phyloP scores from a whole-genome alignment of 2,888 invertebrate genomes.

The Unio pictorum region DNA sequence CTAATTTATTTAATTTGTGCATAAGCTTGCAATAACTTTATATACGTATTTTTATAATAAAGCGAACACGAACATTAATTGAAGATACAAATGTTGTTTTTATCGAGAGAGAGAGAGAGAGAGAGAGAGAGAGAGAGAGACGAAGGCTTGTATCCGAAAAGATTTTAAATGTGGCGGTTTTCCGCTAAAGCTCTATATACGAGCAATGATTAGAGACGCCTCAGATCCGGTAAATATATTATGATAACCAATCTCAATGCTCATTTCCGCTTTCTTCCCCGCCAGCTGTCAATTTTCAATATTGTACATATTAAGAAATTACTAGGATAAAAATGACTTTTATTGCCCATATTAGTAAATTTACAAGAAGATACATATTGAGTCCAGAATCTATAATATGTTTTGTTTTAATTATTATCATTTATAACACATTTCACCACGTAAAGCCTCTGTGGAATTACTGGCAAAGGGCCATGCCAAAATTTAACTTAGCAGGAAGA shows the following conservation, averaged over 20 bases:
- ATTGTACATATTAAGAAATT: background rate
- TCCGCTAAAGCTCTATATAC: background rate
- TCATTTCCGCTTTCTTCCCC: background rate
- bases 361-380: slow-evolving; percentile 50
- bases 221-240: background rate
- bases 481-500: slow-evolving; percentile 32
- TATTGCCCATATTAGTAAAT: slow-evolving; percentile 38
- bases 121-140: background rate
- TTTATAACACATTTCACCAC: slow-evolving; percentile 54
- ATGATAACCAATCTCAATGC: too few relatives aligned
- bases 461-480: slow-evolving; percentile 24
- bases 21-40: too few relatives aligned
- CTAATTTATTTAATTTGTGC: too few relatives aligned
- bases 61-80: too few relatives aligned
- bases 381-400: slow-evolving; percentile 55
- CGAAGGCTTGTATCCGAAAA: background rate
- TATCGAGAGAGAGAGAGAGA: background rate
- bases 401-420: slow-evolving; percentile 40
- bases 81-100: too few relatives aligned
- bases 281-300: slow-evolving; percentile 6
- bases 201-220: background rate
- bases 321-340: slow-evolving; percentile 35
- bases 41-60: too few relatives aligned
- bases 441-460: slow-evolving; percentile 51
- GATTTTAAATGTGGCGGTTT: background rate